Percentiles rank a stretch among this genome's conserved stretches.
Evolutionary conservation across 2,888 invertebrate species (phyloP).

Genomic region (Caenorhabditis virilis): DNA sequence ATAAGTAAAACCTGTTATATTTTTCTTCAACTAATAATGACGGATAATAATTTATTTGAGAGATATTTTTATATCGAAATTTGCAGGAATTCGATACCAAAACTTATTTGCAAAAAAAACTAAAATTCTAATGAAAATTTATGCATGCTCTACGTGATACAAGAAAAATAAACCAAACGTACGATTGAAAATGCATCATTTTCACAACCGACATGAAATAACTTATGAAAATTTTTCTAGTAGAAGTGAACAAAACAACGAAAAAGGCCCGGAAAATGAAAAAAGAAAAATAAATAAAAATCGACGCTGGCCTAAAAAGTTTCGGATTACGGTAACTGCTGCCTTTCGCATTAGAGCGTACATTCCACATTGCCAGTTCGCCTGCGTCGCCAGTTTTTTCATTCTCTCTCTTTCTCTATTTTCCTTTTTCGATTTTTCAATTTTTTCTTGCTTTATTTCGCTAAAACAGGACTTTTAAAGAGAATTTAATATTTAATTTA

Average conservation of each 20-base stretch:
- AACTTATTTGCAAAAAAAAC: too few species aligned
- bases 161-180: background rate
- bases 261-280: background rate
- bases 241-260: background rate
- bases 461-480: too few species aligned
- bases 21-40: too few species aligned
- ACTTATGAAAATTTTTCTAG: background rate
- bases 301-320: constrained; percentile 27
- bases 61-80: too few species aligned
- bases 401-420: constrained; percentile 4
- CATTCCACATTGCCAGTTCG: constrained; percentile 6
- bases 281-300: constrained; percentile 11
- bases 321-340: constrained; percentile 17
- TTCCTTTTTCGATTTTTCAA: background rate
- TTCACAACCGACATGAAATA: background rate
- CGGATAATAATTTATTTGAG: too few species aligned
- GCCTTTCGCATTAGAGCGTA: constrained; percentile 21
- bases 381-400: constrained; percentile 4
- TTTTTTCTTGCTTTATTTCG: constrained; percentile 2
- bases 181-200: background rate
- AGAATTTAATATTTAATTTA: too few species aligned
- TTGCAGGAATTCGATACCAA: too few species aligned
- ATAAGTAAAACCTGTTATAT: too few species aligned
- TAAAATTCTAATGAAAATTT: too few species aligned
- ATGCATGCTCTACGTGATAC: too few species aligned